A percentile compares a stretch with the other conserved stretches of the same genome.
phyloP scores from a whole-genome alignment of 1,140 invertebrate genomes.

The Carcinoscorpius rotundicauda region DNA sequence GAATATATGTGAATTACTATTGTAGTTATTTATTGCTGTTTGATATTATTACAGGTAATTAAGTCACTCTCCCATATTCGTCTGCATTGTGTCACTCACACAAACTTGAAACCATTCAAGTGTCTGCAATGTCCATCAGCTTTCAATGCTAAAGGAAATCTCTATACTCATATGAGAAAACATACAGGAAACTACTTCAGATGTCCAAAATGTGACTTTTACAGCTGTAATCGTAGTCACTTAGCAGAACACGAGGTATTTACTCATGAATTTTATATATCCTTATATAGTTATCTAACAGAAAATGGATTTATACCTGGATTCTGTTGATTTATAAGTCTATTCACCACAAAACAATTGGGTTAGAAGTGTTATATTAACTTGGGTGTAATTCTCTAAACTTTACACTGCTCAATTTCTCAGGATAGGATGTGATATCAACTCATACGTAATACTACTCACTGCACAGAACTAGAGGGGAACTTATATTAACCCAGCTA shows the following conservation, averaged over 20 bases:
- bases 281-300: slow-evolving; percentile 2
- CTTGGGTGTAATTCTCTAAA: no score
- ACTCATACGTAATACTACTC: no score
- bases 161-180: slow-evolving; percentile 37
- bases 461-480: no score
- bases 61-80: slow-evolving; percentile 35
- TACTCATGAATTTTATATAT: not conserved
- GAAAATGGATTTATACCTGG: no score
- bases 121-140: slow-evolving; percentile 33
- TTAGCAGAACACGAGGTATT: slow-evolving; percentile 31
- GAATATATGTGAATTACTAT: no score
- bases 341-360: no score
- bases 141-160: slow-evolving; percentile 34
- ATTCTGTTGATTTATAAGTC: no score
- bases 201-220: slow-evolving; percentile 33
- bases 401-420: no score
- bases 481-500: no score
- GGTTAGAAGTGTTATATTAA: no score
- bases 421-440: no score
- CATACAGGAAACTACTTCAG: slow-evolving; percentile 35
- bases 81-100: slow-evolving; percentile 34
- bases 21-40: not conserved
- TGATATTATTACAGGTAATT: slow-evolving; percentile 22
- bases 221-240: slow-evolving; percentile 34
- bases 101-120: slow-evolving; percentile 33